phyloP scores from a whole-genome alignment of 2,113 vertebrate species.

The Halichoerus grypus region DNA sequence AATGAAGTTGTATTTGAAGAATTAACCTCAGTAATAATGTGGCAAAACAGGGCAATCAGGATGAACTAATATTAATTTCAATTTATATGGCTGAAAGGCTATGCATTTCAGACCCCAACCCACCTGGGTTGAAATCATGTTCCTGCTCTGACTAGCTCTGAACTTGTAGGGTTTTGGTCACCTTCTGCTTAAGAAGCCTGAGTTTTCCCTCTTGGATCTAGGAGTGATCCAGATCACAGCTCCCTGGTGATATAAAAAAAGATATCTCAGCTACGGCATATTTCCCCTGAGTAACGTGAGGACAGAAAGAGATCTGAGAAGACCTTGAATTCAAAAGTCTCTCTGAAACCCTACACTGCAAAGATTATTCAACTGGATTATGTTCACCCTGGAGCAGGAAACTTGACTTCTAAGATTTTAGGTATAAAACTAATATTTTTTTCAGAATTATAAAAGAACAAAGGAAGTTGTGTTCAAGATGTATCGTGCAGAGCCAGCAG shows the following conservation, averaged over 20 bases:
- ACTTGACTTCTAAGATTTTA: background rate
- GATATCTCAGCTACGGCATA: background rate
- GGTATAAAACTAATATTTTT: background rate
- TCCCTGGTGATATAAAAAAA: background rate
- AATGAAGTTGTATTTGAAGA: background rate
- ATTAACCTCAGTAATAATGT: background rate
- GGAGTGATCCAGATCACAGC: background rate
- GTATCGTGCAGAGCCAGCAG: background rate
- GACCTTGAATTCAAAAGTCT: background rate
- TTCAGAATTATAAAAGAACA: slow-evolving; percentile 45
- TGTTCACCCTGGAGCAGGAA: background rate
- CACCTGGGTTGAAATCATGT: background rate
- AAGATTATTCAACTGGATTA: background rate
- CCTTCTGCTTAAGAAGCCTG: background rate
- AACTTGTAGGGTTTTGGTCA: background rate
- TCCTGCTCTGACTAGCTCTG: background rate
- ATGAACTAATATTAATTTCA: background rate
- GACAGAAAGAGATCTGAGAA: background rate
- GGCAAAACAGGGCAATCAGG: background rate
- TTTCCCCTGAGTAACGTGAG: background rate
- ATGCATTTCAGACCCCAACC: accelerated
- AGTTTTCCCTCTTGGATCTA: background rate
- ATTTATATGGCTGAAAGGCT: background rate
- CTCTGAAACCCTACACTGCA: background rate
- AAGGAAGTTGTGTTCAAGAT: background rate